Base-by-base conservation (phyloP, 2,797 vertebrate genomes). In the Heterohyrax brucei region DNA sequence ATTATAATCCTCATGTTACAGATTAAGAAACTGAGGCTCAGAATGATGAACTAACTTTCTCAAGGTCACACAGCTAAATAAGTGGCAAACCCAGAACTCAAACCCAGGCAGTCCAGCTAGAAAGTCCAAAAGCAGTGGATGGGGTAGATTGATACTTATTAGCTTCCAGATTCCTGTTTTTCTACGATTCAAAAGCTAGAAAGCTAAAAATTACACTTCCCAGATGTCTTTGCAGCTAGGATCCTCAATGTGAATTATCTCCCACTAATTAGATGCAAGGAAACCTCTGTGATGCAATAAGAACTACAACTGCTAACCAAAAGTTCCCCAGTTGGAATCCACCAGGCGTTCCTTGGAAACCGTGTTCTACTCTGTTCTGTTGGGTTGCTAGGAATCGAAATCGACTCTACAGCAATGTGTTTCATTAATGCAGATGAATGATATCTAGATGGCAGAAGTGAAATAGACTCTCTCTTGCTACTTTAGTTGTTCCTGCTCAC, bases 91-190 rank as follows among this genome's bases (percentile, higher is more conserved):
- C 39, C 39, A 61, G 79, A 79, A 79, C 80, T 85, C n/a, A 89
- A 80, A 53, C 14, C 33, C 16, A 83, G 77, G 56, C 12, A 56
- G 26, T 50, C 30, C 59, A 26, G 9, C 61, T 78, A 39, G 64
- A 84, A 87, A 83, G 53, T 59, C 91, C 75, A 59, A 95, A 93
- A 19, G 30, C 19, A 39, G 53, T 53, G 24, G 33, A 48, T 14
- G 10, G 53, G 39, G 33, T 76, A 24, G 13, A 30, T 30, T 53
- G 53, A 44, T 61, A 62, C 8, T 68, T 48, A 77, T 68, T 48
- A 77, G 62, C 18, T 70, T 68, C 61, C 83, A 87, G 68, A 68
- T 59, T 26, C 8, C 2, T 30, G 44, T 62, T 87, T 93, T 70
- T 72, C 46, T 77, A 44, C 81, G 10, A 10, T 59, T 61, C 86